phyloP scores from a whole-genome alignment of 2,797 vertebrate genomes.

The Lophius americanus region DNA sequence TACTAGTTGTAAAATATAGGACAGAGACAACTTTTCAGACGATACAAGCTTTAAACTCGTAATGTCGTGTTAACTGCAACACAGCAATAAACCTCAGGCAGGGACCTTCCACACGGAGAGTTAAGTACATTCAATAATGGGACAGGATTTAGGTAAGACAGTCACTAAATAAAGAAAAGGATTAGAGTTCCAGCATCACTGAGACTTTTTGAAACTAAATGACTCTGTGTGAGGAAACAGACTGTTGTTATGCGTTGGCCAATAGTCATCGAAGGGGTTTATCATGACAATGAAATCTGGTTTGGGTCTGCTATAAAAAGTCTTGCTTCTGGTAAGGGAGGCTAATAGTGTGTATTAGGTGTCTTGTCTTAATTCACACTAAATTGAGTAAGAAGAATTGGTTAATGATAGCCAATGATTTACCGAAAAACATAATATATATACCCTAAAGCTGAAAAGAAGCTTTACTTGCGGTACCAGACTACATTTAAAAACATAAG shows the following conservation, averaged over 20 bases:
- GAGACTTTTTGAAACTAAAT: background rate
- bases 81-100: background rate
- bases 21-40: slow-evolving; percentile 18
- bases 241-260: slow-evolving; percentile 7
- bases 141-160: slow-evolving; percentile 23
- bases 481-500: background rate
- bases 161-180: slow-evolving; percentile 1
- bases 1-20: slow-evolving; percentile 5
- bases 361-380: slow-evolving; percentile 11
- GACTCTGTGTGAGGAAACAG: background rate
- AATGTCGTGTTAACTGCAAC: slow-evolving; percentile 32
- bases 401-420: background rate
- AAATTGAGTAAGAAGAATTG: slow-evolving; percentile 5
- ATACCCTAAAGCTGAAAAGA: too few species aligned
- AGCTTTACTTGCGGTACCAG: background rate
- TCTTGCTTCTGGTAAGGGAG: slow-evolving; percentile 27
- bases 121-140: background rate
- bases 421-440: background rate
- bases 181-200: slow-evolving; percentile 15
- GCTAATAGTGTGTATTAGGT: background rate
- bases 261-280: background rate
- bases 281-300: background rate
- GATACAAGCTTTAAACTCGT: background rate
- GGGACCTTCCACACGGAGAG: background rate
- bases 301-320: slow-evolving; percentile 18